Evolutionary conservation across 2,113 vertebrate species (phyloP).

Genomic region (Smithornis capensis): DNA sequence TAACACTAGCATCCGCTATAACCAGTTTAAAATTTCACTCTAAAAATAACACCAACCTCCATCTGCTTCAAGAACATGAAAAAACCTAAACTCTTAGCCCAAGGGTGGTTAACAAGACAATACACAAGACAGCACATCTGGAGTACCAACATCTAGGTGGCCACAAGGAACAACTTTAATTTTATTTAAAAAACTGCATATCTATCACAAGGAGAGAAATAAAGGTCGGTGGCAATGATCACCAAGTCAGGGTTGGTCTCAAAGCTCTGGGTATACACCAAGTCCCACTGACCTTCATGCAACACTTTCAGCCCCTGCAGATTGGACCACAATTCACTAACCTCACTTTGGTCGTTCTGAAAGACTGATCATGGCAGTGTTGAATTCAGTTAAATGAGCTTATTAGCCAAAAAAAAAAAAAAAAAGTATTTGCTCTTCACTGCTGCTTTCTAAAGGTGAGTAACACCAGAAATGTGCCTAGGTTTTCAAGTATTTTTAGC

Average conservation of each 20-base stretch:
- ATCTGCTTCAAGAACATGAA: neutral
- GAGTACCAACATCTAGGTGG: neutral
- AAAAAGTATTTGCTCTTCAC: neutral
- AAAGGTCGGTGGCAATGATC: neutral
- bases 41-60: neutral
- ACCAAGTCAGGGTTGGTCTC: neutral
- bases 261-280: neutral
- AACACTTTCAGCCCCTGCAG: neutral
- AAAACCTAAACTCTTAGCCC: neutral
- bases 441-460: neutral
- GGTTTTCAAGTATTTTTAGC: neutral
- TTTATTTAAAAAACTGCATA: neutral
- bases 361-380: neutral
- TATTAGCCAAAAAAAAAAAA: neutral
- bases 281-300: neutral
- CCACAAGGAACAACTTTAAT: neutral
- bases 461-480: neutral
- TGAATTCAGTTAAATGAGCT: neutral
- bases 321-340: neutral
- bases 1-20: neutral
- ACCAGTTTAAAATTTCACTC: neutral
- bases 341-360: neutral
- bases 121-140: neutral
- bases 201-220: neutral
- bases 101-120: neutral